Evolutionary conservation across 2,888 invertebrate genomes (phyloP).

Genomic region (Philopedon plagiatum): DNA sequence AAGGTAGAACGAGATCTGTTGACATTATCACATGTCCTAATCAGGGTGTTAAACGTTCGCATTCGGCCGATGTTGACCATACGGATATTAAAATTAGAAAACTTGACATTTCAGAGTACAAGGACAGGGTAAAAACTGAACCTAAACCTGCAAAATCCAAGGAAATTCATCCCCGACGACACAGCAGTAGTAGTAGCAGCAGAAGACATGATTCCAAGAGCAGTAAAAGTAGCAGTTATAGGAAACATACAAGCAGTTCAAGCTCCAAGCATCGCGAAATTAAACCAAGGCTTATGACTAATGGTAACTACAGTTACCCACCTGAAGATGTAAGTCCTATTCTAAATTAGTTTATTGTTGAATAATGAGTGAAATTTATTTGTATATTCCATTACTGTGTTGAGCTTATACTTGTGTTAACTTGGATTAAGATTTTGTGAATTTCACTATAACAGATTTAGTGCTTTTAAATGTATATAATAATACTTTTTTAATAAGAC

Average conservation of each 20-base stretch:
- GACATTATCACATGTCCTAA: conserved; percentile 56
- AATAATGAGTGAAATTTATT: too few relatives aligned
- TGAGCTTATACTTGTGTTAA: too few relatives aligned
- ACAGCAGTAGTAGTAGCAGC: conserved; percentile 52
- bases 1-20: conserved; percentile 62
- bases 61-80: conserved; percentile 60
- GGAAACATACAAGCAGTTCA: conserved; percentile 49
- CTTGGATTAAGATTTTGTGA: too few relatives aligned
- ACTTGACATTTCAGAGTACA: conserved; percentile 57
- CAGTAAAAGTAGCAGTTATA: conserved; percentile 49
- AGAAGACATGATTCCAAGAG: conserved; percentile 53
- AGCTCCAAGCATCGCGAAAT: conserved; percentile 51
- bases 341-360: background rate
- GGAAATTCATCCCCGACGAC: conserved; percentile 43
- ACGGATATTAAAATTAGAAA: conserved; percentile 55
- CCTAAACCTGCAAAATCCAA: conserved; percentile 53
- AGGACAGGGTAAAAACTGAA: conserved; percentile 47
- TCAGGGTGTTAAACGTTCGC: conserved; percentile 60
- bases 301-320: conserved; percentile 66
- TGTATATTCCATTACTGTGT: too few relatives aligned
- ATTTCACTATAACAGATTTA: too few relatives aligned
- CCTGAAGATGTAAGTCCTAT: conserved; percentile 64
- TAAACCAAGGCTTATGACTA: conserved; percentile 59
- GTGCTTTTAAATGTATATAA: too few relatives aligned
- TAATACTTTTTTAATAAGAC: background rate